Conservation (phyloP, 2,113 vertebrate genomes). For the Charadrius vociferus region DNA sequence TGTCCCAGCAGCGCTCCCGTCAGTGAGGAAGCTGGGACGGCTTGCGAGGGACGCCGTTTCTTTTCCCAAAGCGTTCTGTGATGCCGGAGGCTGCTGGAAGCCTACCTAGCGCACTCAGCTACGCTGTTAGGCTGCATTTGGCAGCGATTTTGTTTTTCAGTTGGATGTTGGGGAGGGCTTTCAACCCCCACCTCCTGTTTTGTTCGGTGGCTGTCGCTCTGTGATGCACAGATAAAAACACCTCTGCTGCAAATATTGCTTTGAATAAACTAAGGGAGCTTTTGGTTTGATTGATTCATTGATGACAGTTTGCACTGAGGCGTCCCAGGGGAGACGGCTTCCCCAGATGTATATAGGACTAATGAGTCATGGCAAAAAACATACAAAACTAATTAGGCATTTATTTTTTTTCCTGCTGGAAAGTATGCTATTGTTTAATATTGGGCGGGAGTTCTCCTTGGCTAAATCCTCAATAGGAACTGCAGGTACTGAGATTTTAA, state of each 20-base stretch:
- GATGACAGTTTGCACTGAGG: background rate
- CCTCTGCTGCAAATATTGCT: background rate
- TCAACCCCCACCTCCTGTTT: background rate
- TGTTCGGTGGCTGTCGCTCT: background rate
- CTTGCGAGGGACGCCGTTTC: rapidly evolving
- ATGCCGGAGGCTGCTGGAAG: background rate
- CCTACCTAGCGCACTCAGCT: background rate
- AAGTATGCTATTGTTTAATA: slow-evolving; percentile 8
- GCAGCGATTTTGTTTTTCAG: background rate
- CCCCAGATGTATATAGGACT: background rate
- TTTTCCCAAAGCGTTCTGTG: background rate
- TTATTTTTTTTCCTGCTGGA: background rate
- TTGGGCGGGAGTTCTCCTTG: background rate
- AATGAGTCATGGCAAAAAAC: background rate
- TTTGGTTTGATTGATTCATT: background rate
- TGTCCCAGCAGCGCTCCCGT: background rate
- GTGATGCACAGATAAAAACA: background rate
- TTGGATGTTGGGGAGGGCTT: background rate
- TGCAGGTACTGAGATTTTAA: background rate
- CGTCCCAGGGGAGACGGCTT: background rate
- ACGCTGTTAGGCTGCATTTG: background rate
- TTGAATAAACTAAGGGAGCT: background rate
- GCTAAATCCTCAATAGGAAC: background rate
- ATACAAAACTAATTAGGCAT: background rate
- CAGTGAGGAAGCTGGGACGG: background rate